Conservation (phyloP, 2,888 invertebrate genomes). For the Ephialtes manifestator region DNA sequence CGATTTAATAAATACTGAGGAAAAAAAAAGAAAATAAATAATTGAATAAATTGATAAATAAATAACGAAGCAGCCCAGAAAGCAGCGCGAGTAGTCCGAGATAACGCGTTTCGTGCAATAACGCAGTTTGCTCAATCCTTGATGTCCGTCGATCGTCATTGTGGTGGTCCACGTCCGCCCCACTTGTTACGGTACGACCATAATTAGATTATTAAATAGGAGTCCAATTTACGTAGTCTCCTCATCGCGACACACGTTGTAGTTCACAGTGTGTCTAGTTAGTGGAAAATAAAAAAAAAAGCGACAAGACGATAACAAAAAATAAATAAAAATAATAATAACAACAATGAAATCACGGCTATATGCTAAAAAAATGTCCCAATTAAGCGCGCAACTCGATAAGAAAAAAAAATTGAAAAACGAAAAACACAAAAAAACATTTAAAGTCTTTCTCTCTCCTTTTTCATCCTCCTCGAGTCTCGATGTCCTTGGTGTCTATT, state of each 20-base stretch:
- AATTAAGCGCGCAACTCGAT: constrained; percentile 51
- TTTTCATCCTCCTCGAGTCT: constrained; percentile 79
- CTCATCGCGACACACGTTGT: background rate
- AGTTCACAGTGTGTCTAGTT: constrained; percentile 35
- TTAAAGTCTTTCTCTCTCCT: constrained; percentile 73
- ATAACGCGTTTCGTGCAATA: constrained; percentile 84
- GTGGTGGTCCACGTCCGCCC: constrained; percentile 74
- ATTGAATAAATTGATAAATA: constrained; percentile 11
- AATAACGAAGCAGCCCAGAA: constrained; percentile 42
- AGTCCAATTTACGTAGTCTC: constrained; percentile 20
- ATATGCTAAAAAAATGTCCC: constrained; percentile 30
- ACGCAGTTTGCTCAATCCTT: constrained; percentile 84
- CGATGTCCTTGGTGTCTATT: constrained; percentile 82
- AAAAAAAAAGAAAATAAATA: constrained; percentile 26
- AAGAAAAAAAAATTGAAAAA: constrained; percentile 50
- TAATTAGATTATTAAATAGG: constrained; percentile 73
- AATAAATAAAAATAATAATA: background rate
- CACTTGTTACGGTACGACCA: constrained; percentile 76
- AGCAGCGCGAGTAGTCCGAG: constrained; percentile 71
- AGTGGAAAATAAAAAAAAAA: constrained; percentile 17
- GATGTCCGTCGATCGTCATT: constrained; percentile 82
- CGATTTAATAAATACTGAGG: constrained; percentile 33
- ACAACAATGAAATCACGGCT: constrained; percentile 40
- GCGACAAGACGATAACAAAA: background rate
- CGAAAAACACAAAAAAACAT: constrained; percentile 53